phyloP scores from a whole-genome alignment of 2,113 vertebrate genomes.

The Vombatus ursinus region DNA sequence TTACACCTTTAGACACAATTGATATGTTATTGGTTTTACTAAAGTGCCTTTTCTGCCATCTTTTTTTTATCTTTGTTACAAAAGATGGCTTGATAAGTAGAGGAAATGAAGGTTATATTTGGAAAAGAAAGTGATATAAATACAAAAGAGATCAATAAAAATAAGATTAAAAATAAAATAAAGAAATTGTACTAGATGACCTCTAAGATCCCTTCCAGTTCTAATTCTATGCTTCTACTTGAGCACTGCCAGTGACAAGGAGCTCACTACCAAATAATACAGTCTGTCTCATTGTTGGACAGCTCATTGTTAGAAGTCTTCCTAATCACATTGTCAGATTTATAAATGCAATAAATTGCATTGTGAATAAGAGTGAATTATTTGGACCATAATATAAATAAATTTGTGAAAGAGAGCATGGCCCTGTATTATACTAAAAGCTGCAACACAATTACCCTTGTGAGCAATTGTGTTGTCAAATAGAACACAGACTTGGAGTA shows the following conservation, averaged over 20 bases:
- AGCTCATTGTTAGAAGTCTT: background rate
- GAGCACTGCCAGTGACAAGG: background rate
- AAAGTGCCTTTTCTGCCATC: too few species aligned
- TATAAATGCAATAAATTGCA: background rate
- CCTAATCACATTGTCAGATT: conserved; percentile 10
- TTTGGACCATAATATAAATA: conserved; percentile 29
- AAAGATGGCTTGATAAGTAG: background rate
- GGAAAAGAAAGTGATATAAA: background rate
- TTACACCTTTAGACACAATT: background rate
- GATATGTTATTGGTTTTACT: too few species aligned
- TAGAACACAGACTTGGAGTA: conserved; percentile 6
- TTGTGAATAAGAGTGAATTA: background rate
- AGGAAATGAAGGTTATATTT: background rate
- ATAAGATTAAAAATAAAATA: background rate
- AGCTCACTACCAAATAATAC: conserved; percentile 1
- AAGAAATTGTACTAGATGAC: background rate
- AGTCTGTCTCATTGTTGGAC: background rate
- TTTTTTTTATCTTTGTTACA: background rate
- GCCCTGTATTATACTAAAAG: background rate
- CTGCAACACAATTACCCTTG: background rate
- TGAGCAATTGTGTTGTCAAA: background rate
- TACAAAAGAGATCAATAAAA: background rate
- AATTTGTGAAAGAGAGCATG: background rate
- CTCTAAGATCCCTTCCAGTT: background rate
- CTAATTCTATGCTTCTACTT: background rate